phyloP scores from a whole-genome alignment of 2,797 vertebrate genomes.

The Balearica regulorum region DNA sequence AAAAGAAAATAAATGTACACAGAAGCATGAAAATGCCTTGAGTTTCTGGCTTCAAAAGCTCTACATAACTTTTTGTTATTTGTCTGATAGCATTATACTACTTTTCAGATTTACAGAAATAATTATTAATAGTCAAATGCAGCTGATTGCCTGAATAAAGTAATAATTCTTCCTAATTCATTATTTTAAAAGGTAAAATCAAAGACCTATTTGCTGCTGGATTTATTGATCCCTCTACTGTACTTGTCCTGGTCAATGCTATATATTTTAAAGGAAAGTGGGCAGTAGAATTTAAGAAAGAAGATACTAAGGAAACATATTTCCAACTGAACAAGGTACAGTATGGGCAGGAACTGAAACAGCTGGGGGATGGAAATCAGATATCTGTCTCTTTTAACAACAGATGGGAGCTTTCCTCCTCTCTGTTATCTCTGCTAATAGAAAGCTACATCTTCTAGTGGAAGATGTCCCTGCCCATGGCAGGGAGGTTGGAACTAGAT shows the following conservation, averaged over 20 bases:
- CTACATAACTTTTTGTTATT: background rate
- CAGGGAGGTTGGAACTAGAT: too few relatives aligned
- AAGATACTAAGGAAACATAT: slow-evolving; percentile 79
- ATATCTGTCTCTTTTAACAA: background rate
- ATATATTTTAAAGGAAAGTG: slow-evolving; percentile 92
- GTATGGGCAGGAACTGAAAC: background rate
- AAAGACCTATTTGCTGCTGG: slow-evolving; percentile 79
- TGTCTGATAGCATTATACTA: background rate
- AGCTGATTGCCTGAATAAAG: accelerated
- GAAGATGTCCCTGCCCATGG: too few relatives aligned
- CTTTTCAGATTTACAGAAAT: background rate
- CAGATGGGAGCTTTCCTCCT: background rate
- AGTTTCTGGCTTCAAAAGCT: background rate
- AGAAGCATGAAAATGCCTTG: background rate
- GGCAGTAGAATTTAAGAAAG: slow-evolving; percentile 75
- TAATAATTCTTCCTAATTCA: background rate
- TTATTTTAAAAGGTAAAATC: slow-evolving; percentile 83
- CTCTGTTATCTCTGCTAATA: background rate
- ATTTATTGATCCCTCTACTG: slow-evolving; percentile 73
- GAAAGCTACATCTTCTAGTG: background rate
- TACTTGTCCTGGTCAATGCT: slow-evolving; percentile 85
- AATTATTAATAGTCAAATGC: background rate
- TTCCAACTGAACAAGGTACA: slow-evolving; percentile 81
- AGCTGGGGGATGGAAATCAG: background rate
- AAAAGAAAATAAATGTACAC: background rate